Percentiles rank a stretch among this genome's conserved stretches.
phyloP scores from a whole-genome alignment of 2,797 vertebrate species.

The Cossypha heuglini region DNA sequence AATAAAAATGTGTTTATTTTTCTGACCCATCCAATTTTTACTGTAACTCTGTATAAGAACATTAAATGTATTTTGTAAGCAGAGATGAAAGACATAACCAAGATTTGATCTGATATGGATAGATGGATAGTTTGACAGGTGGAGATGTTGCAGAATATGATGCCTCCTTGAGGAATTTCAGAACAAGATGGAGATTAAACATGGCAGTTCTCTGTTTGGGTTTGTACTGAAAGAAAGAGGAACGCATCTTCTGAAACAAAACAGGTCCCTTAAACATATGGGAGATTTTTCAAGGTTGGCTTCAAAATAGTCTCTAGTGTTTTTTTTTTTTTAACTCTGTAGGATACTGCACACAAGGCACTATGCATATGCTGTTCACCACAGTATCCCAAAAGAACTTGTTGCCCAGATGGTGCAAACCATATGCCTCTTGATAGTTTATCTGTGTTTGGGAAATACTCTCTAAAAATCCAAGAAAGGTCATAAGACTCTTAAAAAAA shows the following conservation, averaged over 20 bases:
- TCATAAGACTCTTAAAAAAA: neutral
- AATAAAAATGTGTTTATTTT: neutral
- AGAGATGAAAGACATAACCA: neutral
- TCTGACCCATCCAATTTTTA: neutral
- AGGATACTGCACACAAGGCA: constrained; percentile 34
- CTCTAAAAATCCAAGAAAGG: constrained; percentile 18
- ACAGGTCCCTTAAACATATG: constrained; percentile 63
- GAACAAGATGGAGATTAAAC: constrained; percentile 25
- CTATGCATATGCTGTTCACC: constrained; percentile 58
- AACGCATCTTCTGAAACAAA: constrained; percentile 48
- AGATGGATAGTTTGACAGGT: neutral
- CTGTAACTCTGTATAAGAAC: neutral
- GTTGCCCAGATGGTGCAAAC: constrained; percentile 64
- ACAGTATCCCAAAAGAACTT: constrained; percentile 57
- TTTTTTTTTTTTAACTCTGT: constrained; percentile 18
- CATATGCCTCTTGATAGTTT: constrained; percentile 61
- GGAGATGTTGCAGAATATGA: neutral
- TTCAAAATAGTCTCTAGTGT: constrained; percentile 53
- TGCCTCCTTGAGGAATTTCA: constrained; percentile 31
- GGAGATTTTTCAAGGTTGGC: constrained; percentile 63
- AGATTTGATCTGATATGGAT: neutral
- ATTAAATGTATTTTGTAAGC: neutral
- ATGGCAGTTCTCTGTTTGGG: constrained; percentile 49
- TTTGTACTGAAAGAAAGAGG: constrained; percentile 55
- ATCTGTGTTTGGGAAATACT: constrained; percentile 55